These are phyloP conservation scores for Drosophila tani DNA, from an alignment of 1,140 invertebrate species.

Conservation along the genomic window DNA sequence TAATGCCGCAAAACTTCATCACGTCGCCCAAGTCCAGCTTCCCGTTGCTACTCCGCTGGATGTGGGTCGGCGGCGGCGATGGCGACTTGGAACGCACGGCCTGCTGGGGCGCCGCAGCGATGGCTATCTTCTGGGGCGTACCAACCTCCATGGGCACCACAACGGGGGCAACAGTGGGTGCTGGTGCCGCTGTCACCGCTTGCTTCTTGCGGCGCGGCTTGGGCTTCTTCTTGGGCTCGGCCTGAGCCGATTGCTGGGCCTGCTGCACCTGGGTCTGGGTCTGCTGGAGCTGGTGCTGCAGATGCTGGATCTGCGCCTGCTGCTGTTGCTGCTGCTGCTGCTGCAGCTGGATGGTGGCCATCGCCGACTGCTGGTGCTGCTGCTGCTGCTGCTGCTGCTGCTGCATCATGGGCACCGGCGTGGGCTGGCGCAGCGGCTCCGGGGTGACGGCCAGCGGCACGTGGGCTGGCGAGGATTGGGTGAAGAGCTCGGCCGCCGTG, in stretches of 20 bases:
- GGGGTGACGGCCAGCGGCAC: slow-evolving; percentile 72
- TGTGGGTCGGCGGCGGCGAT: slow-evolving; percentile 72
- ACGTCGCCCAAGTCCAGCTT: slow-evolving; percentile 87
- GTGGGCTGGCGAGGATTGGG: slow-evolving; percentile 74
- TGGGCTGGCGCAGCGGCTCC: slow-evolving; percentile 73
- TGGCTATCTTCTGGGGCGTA: slow-evolving; percentile 43
- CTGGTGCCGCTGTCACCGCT: slow-evolving; percentile 16
- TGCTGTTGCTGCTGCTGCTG: slow-evolving; percentile 77
- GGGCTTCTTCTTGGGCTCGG: slow-evolving; percentile 77
- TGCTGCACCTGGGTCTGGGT: slow-evolving; percentile 74
- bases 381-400: slow-evolving; percentile 61
- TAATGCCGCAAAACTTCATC: slow-evolving; percentile 86
- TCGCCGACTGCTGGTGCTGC: slow-evolving; percentile 58
- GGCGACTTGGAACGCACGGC: slow-evolving; percentile 59
- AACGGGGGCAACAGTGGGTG: slow-evolving; percentile 8
- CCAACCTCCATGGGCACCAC: slow-evolving; percentile 30
- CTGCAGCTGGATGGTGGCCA: slow-evolving; percentile 76
- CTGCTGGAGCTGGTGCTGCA: slow-evolving; percentile 69
- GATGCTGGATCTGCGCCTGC: slow-evolving; percentile 70
- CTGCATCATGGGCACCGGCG: slow-evolving; percentile 65
- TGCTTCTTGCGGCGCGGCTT: slow-evolving; percentile 73
- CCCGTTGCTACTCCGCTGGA: slow-evolving; percentile 78
- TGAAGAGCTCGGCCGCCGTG: slow-evolving; percentile 57
- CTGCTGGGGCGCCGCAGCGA: slow-evolving; percentile 17
- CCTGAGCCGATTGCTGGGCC: slow-evolving; percentile 58